These are phyloP conservation scores for Cnemophilus loriae DNA, from an alignment of 2,113 vertebrate species.

Conservation along the genomic window DNA sequence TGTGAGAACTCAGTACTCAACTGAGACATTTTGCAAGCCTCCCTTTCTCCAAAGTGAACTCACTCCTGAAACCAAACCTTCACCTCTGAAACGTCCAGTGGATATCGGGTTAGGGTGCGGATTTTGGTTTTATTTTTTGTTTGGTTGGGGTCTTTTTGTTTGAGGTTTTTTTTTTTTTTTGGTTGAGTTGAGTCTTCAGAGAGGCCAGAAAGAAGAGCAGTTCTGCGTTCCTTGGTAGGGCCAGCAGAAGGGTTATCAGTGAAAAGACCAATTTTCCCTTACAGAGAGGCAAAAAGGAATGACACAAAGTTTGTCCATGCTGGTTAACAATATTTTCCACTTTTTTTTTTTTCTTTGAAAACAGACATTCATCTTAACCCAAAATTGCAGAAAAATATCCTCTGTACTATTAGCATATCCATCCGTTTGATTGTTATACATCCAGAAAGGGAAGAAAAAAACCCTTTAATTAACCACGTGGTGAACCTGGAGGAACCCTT, in stretches of 20 bases:
- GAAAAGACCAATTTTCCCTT: background rate
- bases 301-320: background rate
- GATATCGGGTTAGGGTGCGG: background rate
- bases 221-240: background rate
- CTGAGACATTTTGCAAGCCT: background rate
- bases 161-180: background rate
- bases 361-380: background rate
- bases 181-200: background rate
- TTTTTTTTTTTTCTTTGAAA: background rate
- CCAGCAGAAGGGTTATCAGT: background rate
- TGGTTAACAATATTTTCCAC: background rate
- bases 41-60: background rate
- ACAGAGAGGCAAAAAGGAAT: background rate
- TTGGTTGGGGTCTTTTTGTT: background rate
- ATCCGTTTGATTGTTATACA: background rate
- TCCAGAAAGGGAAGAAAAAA: background rate
- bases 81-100: background rate
- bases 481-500: background rate
- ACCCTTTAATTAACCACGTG: background rate
- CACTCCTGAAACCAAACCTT: background rate
- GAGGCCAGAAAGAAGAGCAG: background rate
- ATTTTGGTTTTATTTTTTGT: background rate
- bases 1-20: background rate
- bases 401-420: background rate
- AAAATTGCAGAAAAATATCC: background rate